A percentile compares a stretch with the other conserved stretches of the same genome.
Evolutionary conservation across 1,140 invertebrate species (phyloP).

Genomic region (Euglossa dilemma): DNA sequence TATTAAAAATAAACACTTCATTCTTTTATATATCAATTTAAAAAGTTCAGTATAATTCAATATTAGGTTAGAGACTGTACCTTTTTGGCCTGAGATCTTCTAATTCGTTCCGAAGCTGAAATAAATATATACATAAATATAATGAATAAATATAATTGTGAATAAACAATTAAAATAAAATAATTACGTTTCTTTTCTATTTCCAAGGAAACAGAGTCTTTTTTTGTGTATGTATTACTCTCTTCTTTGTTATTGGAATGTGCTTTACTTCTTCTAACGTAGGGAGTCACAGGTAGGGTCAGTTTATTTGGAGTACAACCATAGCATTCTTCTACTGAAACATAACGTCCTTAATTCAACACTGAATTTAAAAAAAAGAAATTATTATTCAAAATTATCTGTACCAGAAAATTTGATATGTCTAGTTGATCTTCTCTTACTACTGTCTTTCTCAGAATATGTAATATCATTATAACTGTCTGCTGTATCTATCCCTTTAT

Average conservation of each 20-base stretch:
- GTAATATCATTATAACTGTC: background rate
- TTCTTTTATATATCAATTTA: background rate
- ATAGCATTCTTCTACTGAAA: constrained; percentile 55
- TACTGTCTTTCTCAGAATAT: background rate
- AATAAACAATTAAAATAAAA: background rate
- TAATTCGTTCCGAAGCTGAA: constrained; percentile 37
- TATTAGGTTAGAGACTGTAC: background rate
- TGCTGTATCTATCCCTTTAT: background rate
- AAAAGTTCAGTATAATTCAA: background rate
- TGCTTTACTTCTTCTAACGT: constrained; percentile 35
- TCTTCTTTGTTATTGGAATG: constrained; percentile 7
- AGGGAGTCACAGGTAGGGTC: constrained; percentile 59
- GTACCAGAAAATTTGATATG: constrained; percentile 63
- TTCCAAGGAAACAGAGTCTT: constrained; percentile 42
- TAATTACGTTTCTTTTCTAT: constrained; percentile 44
- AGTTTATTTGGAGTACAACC: constrained; percentile 49
- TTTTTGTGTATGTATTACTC: background rate
- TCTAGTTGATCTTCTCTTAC: constrained; percentile 49
- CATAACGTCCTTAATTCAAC: constrained; percentile 28
- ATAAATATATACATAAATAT: constrained; percentile 22
- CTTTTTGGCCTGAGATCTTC: constrained; percentile 14
- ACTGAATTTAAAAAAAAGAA: constrained; percentile 5
- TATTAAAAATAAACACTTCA: background rate
- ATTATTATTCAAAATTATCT: background rate
- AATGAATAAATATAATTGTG: background rate